Evolutionary conservation across 2,888 invertebrate species (phyloP).

Genomic region (Clostera curtula): DNA sequence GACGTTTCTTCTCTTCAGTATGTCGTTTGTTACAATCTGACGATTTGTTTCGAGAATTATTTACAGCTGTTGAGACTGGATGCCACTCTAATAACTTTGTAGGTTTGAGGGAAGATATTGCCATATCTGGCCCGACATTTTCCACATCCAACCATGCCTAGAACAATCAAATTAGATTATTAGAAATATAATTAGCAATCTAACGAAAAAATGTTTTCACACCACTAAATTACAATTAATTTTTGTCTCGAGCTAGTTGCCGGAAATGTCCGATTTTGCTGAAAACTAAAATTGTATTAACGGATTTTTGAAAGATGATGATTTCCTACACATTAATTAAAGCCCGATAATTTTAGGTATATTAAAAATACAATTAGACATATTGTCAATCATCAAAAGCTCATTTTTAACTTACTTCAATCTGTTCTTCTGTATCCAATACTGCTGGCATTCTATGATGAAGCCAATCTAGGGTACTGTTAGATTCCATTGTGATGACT

Average conservation of each 20-base stretch:
- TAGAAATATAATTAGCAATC: too few species aligned
- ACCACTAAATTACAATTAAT: too few species aligned
- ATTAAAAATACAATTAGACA: too few species aligned
- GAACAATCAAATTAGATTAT: slow-evolving; percentile 14
- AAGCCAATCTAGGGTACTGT: slow-evolving; percentile 79
- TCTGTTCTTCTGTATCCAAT: slow-evolving; percentile 78
- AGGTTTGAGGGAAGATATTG: slow-evolving; percentile 73
- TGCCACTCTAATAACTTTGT: slow-evolving; percentile 77
- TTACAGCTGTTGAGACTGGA: slow-evolving; percentile 81
- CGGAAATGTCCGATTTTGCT: too few species aligned
- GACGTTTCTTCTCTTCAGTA: slow-evolving; percentile 33
- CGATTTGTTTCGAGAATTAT: slow-evolving; percentile 81
- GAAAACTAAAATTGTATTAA: too few species aligned
- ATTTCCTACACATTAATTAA: too few species aligned
- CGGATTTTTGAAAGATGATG: too few species aligned
- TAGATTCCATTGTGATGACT: slow-evolving; percentile 85
- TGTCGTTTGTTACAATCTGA: slow-evolving; percentile 72
- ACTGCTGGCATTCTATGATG: slow-evolving; percentile 90
- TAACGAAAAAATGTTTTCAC: too few species aligned
- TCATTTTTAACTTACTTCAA: slow-evolving; percentile 76
- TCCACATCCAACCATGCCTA: slow-evolving; percentile 81
- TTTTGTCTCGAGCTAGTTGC: too few species aligned
- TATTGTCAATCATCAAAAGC: too few species aligned
- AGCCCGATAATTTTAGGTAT: too few species aligned
- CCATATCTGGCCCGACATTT: slow-evolving; percentile 63